These are phyloP conservation scores for Melipona beecheii DNA, from an alignment of 2,888 invertebrate species.

Conservation along the genomic window DNA sequence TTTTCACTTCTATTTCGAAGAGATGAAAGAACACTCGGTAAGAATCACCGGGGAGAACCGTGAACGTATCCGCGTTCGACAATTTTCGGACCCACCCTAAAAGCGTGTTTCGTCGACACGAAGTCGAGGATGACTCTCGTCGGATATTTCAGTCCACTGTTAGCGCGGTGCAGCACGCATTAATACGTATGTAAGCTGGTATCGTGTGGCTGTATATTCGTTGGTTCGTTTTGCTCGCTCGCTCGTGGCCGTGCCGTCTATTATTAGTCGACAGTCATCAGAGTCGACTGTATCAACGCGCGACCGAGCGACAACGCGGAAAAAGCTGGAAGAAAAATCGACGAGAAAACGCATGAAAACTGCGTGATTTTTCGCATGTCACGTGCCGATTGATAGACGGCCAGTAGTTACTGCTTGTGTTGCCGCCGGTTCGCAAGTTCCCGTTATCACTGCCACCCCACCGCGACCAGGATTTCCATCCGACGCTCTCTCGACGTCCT, in stretches of 20 bases:
- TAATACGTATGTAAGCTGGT: conserved; percentile 55
- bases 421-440: conserved; percentile 9
- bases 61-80: conserved; percentile 17
- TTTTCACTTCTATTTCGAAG: background rate
- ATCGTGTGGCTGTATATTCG: conserved; percentile 55
- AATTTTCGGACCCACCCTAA: conserved; percentile 46
- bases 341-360: conserved; percentile 39
- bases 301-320: conserved; percentile 63
- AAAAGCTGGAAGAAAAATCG: conserved; percentile 65
- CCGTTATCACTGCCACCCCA: conserved; percentile 21
- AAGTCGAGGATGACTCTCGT: conserved; percentile 58
- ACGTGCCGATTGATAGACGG: conserved; percentile 30
- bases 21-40: background rate
- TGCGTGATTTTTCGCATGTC: conserved; percentile 44
- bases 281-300: conserved; percentile 70
- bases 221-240: conserved; percentile 51
- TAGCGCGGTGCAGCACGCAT: conserved; percentile 52
- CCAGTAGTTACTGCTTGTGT: background rate
- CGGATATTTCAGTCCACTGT: conserved; percentile 69
- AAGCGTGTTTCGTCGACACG: conserved; percentile 41
- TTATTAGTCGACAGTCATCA: conserved; percentile 82
- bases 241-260: conserved; percentile 75
- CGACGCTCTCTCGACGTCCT: conserved; percentile 54
- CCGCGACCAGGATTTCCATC: conserved; percentile 29
- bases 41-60: background rate